These are phyloP conservation scores for Manis pentadactyla DNA, from an alignment of 2,797 vertebrate species.

Conservation along the genomic window DNA sequence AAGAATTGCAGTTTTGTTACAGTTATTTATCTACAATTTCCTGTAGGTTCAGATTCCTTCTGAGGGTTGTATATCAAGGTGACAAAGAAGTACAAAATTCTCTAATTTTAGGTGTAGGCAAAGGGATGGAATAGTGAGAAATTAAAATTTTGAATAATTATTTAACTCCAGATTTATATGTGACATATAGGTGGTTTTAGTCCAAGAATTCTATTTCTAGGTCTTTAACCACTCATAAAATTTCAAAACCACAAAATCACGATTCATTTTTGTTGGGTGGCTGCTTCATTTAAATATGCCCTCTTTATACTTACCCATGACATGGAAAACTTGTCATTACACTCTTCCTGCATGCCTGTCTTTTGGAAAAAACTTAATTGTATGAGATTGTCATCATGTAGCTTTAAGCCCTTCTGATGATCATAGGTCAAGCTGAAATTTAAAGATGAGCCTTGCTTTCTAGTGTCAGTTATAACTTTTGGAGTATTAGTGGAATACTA, in stretches of 20 bases:
- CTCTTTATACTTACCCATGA: slow-evolving; percentile 40
- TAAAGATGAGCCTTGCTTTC: slow-evolving; percentile 65
- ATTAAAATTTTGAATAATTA: slow-evolving; percentile 22
- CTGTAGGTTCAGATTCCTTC: background rate
- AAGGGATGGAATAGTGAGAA: background rate
- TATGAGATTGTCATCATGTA: slow-evolving; percentile 54
- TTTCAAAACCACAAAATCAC: slow-evolving; percentile 63
- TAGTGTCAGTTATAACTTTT: slow-evolving; percentile 64
- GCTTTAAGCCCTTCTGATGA: slow-evolving; percentile 68
- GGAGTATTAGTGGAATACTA: slow-evolving; percentile 52
- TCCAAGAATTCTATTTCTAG: slow-evolving; percentile 58
- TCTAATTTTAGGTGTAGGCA: background rate
- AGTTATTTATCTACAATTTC: background rate
- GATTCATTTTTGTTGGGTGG: slow-evolving; percentile 71
- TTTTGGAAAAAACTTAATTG: slow-evolving; percentile 80
- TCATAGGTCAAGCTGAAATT: slow-evolving; percentile 75
- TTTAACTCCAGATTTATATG: slow-evolving; percentile 61
- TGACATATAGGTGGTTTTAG: slow-evolving; percentile 65
- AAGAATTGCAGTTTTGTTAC: slow-evolving; percentile 29
- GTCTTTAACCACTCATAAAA: slow-evolving; percentile 69
- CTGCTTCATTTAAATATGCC: slow-evolving; percentile 68
- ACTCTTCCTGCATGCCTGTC: slow-evolving; percentile 9
- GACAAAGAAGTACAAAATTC: background rate
- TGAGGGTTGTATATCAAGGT: background rate
- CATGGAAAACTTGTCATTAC: slow-evolving; percentile 68